phyloP scores from a whole-genome alignment of 1,140 invertebrate species.

The Metopolophium dirhodum region DNA sequence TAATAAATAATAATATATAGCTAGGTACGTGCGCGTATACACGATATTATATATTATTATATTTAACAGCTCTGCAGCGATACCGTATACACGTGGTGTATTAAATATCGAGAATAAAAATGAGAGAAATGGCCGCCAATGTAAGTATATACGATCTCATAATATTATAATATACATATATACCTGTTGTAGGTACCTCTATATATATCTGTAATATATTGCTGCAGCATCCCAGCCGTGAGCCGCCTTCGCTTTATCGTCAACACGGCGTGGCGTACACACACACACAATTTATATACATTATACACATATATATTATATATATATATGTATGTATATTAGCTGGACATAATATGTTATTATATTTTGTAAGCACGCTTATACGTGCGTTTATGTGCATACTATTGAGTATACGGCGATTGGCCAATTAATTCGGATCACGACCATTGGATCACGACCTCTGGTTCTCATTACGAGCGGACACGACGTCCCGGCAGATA shows the following conservation, averaged over 20 bases:
- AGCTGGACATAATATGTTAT: slow-evolving; percentile 1
- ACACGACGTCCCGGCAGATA: slow-evolving; percentile 21
- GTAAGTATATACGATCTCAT: background rate
- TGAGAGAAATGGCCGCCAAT: slow-evolving; percentile 3
- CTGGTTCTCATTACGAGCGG: slow-evolving; percentile 48
- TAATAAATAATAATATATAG: background rate
- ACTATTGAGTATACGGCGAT: slow-evolving; percentile 14
- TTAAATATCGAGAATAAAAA: background rate
- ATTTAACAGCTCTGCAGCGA: background rate
- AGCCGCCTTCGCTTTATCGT: background rate
- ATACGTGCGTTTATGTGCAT: background rate
- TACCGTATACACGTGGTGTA: background rate
- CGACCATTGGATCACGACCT: slow-evolving; percentile 56
- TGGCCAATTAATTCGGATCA: slow-evolving; percentile 57
- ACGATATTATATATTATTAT: background rate
- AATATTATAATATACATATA: background rate
- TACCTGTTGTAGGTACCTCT: no score
- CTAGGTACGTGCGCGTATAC: background rate
- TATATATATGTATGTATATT: background rate
- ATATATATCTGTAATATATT: background rate
- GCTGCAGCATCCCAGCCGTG: background rate
- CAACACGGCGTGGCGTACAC: background rate
- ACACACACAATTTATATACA: background rate
- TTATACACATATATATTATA: background rate
- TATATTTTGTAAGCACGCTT: background rate